Evolutionary conservation across 2,113 vertebrate species (phyloP), one percentile per base, ranked within the genome.

Genomic region (Ammospiza nelsoni): DNA sequence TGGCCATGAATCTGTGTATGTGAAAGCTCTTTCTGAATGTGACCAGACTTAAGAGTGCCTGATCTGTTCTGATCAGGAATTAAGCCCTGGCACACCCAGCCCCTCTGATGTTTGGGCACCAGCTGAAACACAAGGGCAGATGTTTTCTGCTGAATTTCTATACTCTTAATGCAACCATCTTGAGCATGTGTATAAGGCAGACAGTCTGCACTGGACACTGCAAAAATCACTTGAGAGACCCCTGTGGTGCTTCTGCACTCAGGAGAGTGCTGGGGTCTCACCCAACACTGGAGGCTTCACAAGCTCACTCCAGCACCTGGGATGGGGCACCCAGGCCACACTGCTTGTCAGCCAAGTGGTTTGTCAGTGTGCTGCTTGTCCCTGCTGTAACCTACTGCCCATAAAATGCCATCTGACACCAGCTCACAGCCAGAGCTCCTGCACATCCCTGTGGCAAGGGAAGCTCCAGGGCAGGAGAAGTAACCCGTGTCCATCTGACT

Each of bases 401-500:
- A 24, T 6, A n/a, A 72, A 79, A 63, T 11, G 29, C 39, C 62
- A 43, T 4, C 46, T 44, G 54, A 27, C 3, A 1, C 35, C 69
- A 43, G 71, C 33, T 65, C 35, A 1, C 8, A 28, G 33, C 24
- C 18, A 4, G 44, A 44, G 51, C 16, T 72, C 41, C 68, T 29
- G 29, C 28, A 55, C 22, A 16, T 8, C 16, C 35, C 68, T 27
- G 29, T 18, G 31, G 46, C 44, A 33, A 33, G 31, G 20, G 4
- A 84, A 69, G 61, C 6, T 55, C 57, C 37, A 39, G 66, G 31
- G 69, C 84, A 66, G 57, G 9, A 51, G 27, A 77, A 52, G 51
- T 23, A 75, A 55, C 11, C 3, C 0, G 0, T 9, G 29, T 24
- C 66, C 9, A 1, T 19, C 62, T 3, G 2, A 16, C 7, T 48